phyloP scores from a whole-genome alignment of 2,797 vertebrate species.

The Syndactyla subalaris region DNA sequence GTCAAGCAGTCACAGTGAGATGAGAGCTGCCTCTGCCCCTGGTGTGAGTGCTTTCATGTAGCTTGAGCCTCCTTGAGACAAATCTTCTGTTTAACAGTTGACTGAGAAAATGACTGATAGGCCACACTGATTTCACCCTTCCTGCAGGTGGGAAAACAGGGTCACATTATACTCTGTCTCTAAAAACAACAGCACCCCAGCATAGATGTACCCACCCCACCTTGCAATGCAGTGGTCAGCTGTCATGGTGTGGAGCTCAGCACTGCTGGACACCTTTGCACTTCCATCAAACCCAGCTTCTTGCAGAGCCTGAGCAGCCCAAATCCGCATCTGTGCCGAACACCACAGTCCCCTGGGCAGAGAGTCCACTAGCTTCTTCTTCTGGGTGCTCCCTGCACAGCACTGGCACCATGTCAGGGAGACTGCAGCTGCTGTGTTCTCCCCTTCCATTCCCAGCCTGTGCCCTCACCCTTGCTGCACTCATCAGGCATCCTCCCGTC shows the following conservation, averaged over 20 bases:
- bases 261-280: background rate
- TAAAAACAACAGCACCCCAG: background rate
- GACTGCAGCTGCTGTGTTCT: background rate
- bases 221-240: fast-evolving
- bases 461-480: background rate
- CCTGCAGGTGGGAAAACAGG: background rate
- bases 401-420: background rate
- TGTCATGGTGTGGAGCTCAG: background rate
- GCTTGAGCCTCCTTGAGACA: background rate
- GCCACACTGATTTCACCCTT: background rate
- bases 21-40: background rate
- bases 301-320: background rate
- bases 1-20: background rate
- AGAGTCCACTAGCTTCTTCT: background rate
- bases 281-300: background rate
- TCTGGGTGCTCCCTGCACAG: background rate
- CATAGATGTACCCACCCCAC: background rate
- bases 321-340: background rate
- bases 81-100: background rate
- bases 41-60: background rate
- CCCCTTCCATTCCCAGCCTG: background rate
- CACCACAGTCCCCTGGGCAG: background rate
- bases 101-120: background rate
- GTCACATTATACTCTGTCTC: background rate
- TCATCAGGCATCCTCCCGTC: background rate